Evolutionary conservation across 2,797 vertebrate genomes (phyloP), one percentile per base, ranked within the genome.

Genomic region (Cyprinodon diabolis): DNA sequence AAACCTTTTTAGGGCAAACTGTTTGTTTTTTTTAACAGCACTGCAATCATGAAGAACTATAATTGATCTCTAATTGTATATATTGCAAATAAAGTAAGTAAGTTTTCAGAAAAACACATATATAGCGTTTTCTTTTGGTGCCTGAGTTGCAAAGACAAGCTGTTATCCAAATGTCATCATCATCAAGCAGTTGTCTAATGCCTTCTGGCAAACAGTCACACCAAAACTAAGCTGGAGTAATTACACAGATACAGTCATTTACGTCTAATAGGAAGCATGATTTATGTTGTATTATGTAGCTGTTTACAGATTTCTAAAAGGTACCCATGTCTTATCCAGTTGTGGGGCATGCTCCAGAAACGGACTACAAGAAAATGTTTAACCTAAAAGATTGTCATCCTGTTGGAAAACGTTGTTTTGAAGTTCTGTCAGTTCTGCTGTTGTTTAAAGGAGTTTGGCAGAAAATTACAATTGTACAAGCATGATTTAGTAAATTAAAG

Each of bases 301-400:
- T 73, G 78, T 85, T 85, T 75, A 82, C 45, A 45, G 71, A 75
- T 84, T 56, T 62, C 79, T 37, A 62, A 68, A 45, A 68, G 4
- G 23, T 23, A 82, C 43, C 80, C 48, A 54, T 57, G 75, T 65
- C 23, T 65, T 54, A 58, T 37, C 25, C 43, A 19, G 65, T 37
- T 62, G 75, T 15, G 3, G 3, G 45, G 47, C n/a, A 62, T 11
- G 17, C 8, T 71, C 68, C 11, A 40, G 19, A 40, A 47, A 35
- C 30, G 37, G 19, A 10, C 3, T n/a, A 6, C 4, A 40, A 19
- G 30, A 60, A 25, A 19, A 40, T 40, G 2, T 63, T 43, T 43
- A 19, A 43, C 4, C 40, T 40, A 13, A 15, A 63, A 43, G 35
- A n/a, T 43, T 4, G 12, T 19, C 9, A 43, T 21, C 37, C 37